Evolutionary conservation across 1,140 invertebrate species (phyloP).

Genomic region (Hyles vespertilio): DNA sequence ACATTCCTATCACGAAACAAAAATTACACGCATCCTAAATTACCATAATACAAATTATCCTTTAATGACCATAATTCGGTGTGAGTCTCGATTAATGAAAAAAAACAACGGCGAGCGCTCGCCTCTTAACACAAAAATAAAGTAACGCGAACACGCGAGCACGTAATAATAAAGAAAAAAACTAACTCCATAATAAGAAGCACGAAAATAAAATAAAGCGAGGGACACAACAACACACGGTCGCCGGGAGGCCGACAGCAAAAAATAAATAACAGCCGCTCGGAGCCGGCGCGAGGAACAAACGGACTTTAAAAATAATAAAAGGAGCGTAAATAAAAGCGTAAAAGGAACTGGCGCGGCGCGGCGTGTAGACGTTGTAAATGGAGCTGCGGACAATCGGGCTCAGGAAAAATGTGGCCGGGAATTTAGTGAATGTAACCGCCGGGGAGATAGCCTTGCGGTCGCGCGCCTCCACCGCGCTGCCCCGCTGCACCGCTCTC

Average conservation of each 20-base stretch:
- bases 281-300: conserved; percentile 69
- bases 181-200: conserved; percentile 73
- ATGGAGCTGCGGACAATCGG: conserved; percentile 72
- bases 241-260: conserved; percentile 70
- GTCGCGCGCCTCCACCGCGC: conserved; percentile 27
- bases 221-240: conserved; percentile 73
- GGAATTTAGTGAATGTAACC: conserved; percentile 70
- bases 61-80: conserved; percentile 75
- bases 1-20: conserved; percentile 71
- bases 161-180: conserved; percentile 72
- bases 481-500: conserved; percentile 15
- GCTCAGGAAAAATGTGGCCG: conserved; percentile 65
- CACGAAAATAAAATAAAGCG: conserved; percentile 73
- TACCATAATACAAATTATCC: conserved; percentile 76
- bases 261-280: conserved; percentile 73
- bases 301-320: conserved; percentile 75
- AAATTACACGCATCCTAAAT: conserved; percentile 74
- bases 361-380: conserved; percentile 74
- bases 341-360: conserved; percentile 73
- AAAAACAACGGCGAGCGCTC: conserved; percentile 53
- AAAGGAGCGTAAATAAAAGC: conserved; percentile 75
- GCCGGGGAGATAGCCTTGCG: conserved; percentile 44
- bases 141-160: conserved; percentile 68
- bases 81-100: conserved; percentile 69
- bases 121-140: conserved; percentile 73